Base-by-base conservation (phyloP, 2,113 vertebrate species). In the Microcebus tavaratra region DNA sequence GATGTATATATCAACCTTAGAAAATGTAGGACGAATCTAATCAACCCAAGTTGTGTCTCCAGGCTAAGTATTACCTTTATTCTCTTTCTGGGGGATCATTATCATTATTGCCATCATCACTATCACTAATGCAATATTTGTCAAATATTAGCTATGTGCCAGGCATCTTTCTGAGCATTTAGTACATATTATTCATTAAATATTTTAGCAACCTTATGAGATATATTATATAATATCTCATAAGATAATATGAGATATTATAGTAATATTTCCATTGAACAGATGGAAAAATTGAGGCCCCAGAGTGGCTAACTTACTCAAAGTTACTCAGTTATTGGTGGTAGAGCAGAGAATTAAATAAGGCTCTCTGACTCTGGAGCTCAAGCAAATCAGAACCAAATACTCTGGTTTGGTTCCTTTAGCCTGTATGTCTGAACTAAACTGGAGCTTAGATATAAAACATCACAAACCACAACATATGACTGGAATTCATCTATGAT, bases 351-450 rank as follows among this genome's bases (percentile, higher is more conserved):
- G 18, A 88, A 61, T 8, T 18, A 45, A 61, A 61, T 14, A 63
- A 90, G 15, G 6, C 39, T 73, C 13, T 72, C 63, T 89, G 39
- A 53, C 55, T 90, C 42, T 45, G 27, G 18, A 85, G 15, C 42
- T 39, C 39, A 86, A 53, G 87, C 42, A 86, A 82, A 70, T 48
- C 80, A 96, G 78, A 96, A 91, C 14, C 39, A 90, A 84, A 80
- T 42, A 90, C 91, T 81, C 18, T 63, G 29, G 31, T 68, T 93
- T 73, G 67, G 14, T 68, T 73, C 8, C 42, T 95, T 96, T 55
- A 92, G 29, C 14, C 45, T 81, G 7, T 31, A 70, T 68, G 90
- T 92, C 45, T 89, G 63, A 88, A 88, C 55, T 88, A 88, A 95
- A 88, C 13, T 85, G 78, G 11, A 72, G 79, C 20, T 88, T 92